A percentile compares a stretch with the other conserved stretches of the same genome.
Conservation (phyloP, 2,113 vertebrate species). For the Isichthys henryi region DNA sequence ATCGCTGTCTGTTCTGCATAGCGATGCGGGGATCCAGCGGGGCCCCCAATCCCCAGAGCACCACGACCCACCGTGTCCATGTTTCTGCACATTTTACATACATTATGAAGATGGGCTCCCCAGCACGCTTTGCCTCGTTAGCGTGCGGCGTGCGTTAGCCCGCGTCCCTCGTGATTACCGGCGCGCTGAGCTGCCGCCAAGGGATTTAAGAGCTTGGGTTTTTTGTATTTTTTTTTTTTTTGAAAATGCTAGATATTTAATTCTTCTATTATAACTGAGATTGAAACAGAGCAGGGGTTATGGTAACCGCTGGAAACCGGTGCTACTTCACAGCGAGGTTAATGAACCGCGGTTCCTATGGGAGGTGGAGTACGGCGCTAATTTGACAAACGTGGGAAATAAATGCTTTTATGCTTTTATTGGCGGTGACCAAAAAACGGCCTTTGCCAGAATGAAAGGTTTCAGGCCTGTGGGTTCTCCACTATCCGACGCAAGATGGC, state of each 20-base stretch:
- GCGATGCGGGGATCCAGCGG: background rate
- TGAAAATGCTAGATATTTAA: slow-evolving; percentile 65
- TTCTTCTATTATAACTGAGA: slow-evolving; percentile 78
- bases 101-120: background rate
- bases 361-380: slow-evolving; percentile 76
- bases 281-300: slow-evolving; percentile 67
- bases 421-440: slow-evolving; percentile 70
- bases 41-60: background rate
- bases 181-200: slow-evolving; percentile 56
- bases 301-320: slow-evolving; percentile 67
- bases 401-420: slow-evolving; percentile 82
- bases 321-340: slow-evolving; percentile 72
- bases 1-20: background rate
- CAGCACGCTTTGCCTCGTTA: slow-evolving; percentile 37
- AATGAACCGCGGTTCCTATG: slow-evolving; percentile 72
- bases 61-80: background rate
- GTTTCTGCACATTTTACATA: slow-evolving; percentile 3
- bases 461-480: slow-evolving; percentile 71
- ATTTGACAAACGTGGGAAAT: slow-evolving; percentile 79
- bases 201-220: slow-evolving; percentile 68
- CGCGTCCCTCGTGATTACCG: slow-evolving; percentile 63
- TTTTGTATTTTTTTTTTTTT: slow-evolving; percentile 66
- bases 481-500: slow-evolving; percentile 50
- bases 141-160: slow-evolving; percentile 45
- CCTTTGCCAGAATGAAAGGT: slow-evolving; percentile 76